A percentile compares a stretch with the other conserved stretches of the same genome.
These are phyloP conservation scores for Emydocephalus ijimae DNA, from an alignment of 2,113 vertebrate genomes.

Conservation along the genomic window DNA sequence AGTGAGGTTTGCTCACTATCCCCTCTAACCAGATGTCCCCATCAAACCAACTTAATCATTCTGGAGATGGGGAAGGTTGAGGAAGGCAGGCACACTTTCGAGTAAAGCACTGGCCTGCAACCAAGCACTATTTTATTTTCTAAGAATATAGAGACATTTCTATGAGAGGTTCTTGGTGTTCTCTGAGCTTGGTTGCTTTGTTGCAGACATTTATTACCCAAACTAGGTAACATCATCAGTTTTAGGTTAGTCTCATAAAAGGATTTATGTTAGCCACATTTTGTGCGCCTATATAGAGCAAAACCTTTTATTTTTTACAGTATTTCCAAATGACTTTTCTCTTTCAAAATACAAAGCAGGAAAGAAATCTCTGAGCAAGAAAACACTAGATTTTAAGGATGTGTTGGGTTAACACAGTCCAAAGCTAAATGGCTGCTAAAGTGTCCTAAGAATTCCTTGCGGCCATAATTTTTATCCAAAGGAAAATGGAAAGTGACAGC, in stretches of 20 bases:
- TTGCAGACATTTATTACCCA: not conserved
- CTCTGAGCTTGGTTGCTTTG: not conserved
- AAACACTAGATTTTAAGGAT: slow-evolving; percentile 47
- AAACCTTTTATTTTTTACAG: not conserved
- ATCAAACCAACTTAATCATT: not conserved
- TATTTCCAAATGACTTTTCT: not conserved
- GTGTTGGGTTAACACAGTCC: slow-evolving; percentile 28
- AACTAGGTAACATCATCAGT: not conserved
- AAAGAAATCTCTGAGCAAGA: slow-evolving; percentile 23
- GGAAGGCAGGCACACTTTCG: not conserved
- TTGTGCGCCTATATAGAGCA: not conserved
- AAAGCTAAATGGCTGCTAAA: slow-evolving; percentile 37
- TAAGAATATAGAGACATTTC: not conserved
- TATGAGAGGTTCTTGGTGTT: not conserved
- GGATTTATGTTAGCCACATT: not conserved
- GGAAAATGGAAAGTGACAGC: slow-evolving; percentile 30
- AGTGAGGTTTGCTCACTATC: not conserved
- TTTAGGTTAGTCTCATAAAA: not conserved
- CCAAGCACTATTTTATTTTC: not conserved
- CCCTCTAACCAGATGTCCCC: not conserved
- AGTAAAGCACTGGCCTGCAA: not conserved
- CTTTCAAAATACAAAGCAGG: slow-evolving; percentile 34
- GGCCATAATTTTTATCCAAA: slow-evolving; percentile 38
- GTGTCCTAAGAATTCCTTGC: slow-evolving; percentile 49
- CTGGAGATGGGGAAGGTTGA: not conserved